phyloP scores from a whole-genome alignment of 2,113 vertebrate species.

The Phyllostomus discolor region DNA sequence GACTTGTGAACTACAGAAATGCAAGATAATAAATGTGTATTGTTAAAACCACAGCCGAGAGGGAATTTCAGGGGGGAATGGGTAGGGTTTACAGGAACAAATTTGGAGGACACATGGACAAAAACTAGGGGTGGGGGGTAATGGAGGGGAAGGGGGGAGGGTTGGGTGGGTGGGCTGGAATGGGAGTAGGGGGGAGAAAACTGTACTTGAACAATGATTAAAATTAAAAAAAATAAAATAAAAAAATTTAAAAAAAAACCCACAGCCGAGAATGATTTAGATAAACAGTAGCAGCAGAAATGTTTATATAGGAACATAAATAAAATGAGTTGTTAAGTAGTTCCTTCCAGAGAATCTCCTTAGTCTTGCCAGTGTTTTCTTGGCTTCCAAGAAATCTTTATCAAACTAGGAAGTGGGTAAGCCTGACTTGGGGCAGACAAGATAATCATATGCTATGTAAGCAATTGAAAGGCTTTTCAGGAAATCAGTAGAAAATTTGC shows the following conservation, averaged over 20 bases:
- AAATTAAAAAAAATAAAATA: no score
- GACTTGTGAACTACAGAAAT: background rate
- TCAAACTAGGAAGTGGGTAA: slow-evolving; percentile 51
- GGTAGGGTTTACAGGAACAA: no score
- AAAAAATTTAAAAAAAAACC: no score
- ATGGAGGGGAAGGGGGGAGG: no score
- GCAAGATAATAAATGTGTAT: background rate
- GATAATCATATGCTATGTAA: background rate
- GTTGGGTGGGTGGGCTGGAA: no score
- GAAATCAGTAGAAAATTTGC: background rate
- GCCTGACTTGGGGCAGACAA: background rate
- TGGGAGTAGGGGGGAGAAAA: no score
- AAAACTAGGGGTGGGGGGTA: no score
- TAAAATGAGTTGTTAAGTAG: slow-evolving; percentile 54
- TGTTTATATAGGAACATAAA: slow-evolving; percentile 54
- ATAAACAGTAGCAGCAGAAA: slow-evolving; percentile 42
- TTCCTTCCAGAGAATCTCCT: slow-evolving; percentile 40
- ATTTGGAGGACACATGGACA: no score
- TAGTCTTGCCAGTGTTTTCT: slow-evolving; percentile 36
- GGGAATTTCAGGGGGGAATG: no score
- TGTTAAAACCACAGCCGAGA: background rate
- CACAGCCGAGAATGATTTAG: background rate
- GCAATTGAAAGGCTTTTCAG: background rate
- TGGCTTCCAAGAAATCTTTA: slow-evolving; percentile 35
- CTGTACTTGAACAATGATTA: no score